A percentile compares a stretch with the other conserved stretches of the same genome.
These are phyloP conservation scores for Tupaia tana DNA, from an alignment of 2,113 vertebrate genomes.

Conservation along the genomic window DNA sequence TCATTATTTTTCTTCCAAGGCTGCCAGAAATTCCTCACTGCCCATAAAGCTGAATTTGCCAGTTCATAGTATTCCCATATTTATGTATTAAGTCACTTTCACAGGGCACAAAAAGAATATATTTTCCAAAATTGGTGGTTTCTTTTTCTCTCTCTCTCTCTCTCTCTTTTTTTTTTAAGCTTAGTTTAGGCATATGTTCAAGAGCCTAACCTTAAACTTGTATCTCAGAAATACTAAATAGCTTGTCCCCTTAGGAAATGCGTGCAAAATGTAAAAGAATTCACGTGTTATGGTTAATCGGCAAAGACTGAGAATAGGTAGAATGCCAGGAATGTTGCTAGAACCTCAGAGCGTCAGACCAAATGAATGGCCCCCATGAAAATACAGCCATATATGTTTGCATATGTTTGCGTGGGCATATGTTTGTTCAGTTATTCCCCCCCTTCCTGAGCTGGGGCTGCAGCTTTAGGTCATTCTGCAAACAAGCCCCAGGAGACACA, in stretches of 20 bases:
- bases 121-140: constrained; percentile 53
- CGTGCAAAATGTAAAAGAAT: constrained; percentile 54
- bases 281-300: constrained; percentile 23
- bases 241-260: constrained; percentile 28
- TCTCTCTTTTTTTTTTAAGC: constrained; percentile 61
- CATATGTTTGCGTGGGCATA: constrained; percentile 48
- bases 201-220: constrained; percentile 54
- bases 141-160: constrained; percentile 54
- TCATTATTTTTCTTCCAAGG: constrained; percentile 68
- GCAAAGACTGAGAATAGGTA: constrained; percentile 23
- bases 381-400: constrained; percentile 47
- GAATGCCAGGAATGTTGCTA: constrained; percentile 53
- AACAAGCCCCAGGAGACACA: constrained; percentile 89
- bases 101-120: constrained; percentile 64
- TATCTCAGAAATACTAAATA: constrained; percentile 50
- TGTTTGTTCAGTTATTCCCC: constrained; percentile 74
- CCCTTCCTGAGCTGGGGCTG: constrained; percentile 77
- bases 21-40: constrained; percentile 74
- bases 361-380: neutral
- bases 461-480: constrained; percentile 89
- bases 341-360: constrained; percentile 40
- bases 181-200: constrained; percentile 45
- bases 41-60: constrained; percentile 73
- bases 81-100: constrained; percentile 63
- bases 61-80: constrained; percentile 61